These are phyloP conservation scores for Pipistrellus pipistrellus DNA, from an alignment of 2,797 vertebrate genomes.

Conservation along the genomic window DNA sequence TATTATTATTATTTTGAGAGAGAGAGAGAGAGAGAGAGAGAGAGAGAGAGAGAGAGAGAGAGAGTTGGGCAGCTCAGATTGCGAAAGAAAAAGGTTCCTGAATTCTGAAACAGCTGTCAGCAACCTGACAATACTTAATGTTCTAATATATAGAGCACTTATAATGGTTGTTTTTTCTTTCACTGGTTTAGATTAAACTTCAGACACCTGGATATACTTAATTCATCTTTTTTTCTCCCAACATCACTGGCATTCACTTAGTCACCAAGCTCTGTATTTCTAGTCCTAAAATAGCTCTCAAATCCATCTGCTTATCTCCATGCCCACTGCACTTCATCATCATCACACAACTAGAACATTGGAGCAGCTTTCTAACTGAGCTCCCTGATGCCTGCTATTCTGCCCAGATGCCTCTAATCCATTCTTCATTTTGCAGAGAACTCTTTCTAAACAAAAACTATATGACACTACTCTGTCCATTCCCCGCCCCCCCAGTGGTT, in stretches of 20 bases:
- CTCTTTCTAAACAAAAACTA: constrained; percentile 38
- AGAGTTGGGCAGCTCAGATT: constrained; percentile 4
- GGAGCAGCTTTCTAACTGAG: background rate
- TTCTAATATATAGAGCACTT: constrained; percentile 3
- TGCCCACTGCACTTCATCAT: background rate
- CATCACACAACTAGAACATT: background rate
- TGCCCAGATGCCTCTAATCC: background rate
- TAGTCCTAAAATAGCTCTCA: constrained; percentile 39
- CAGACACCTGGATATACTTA: constrained; percentile 41
- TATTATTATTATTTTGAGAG: no score
- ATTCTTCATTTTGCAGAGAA: background rate
- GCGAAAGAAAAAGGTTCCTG: constrained; percentile 33
- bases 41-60: no score
- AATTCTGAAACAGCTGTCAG: constrained; percentile 48
- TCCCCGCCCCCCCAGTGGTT: constrained; percentile 19
- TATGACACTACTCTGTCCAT: background rate
- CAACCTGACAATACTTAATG: constrained; percentile 18
- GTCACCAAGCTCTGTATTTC: constrained; percentile 10
- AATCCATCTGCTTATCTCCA: background rate
- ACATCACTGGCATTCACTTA: background rate
- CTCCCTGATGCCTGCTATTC: background rate
- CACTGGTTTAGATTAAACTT: constrained; percentile 40
- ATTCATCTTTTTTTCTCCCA: background rate
- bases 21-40: background rate
- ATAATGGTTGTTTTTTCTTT: background rate